A percentile compares a stretch with the other conserved stretches of the same genome.
Conservation (phyloP, 2,113 vertebrate species). For the Falcunculus frontatus region DNA sequence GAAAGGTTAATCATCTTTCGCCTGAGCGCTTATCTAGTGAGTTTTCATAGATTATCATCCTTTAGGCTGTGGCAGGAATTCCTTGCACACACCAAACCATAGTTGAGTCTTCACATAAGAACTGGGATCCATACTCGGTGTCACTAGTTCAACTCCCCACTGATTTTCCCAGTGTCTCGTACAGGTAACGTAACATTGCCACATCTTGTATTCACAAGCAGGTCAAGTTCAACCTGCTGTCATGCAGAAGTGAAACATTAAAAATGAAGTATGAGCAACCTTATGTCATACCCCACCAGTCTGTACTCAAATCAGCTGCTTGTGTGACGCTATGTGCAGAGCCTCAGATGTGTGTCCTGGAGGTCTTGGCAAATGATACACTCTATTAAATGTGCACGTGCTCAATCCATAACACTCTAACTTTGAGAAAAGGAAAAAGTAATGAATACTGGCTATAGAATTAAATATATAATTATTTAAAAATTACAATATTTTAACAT, state of each 20-base stretch:
- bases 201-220: not conserved
- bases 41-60: not conserved
- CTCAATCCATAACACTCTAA: not conserved
- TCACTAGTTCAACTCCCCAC: not conserved
- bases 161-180: not conserved
- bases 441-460: not conserved
- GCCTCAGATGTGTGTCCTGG: not conserved
- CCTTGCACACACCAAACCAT: not conserved
- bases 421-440: not conserved
- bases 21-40: not conserved
- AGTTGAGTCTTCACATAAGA: not conserved
- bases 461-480: not conserved
- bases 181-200: not conserved
- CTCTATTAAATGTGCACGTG: accelerated
- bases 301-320: not conserved
- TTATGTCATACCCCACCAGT: not conserved
- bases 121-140: accelerated
- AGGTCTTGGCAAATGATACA: not conserved
- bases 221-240: not conserved
- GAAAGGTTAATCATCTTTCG: not conserved
- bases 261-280: not conserved
- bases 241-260: not conserved
- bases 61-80: not conserved
- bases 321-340: not conserved
- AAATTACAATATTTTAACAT: not conserved